phyloP scores from a whole-genome alignment of 2,113 vertebrate genomes.

The Microcebus ravelobensis region DNA sequence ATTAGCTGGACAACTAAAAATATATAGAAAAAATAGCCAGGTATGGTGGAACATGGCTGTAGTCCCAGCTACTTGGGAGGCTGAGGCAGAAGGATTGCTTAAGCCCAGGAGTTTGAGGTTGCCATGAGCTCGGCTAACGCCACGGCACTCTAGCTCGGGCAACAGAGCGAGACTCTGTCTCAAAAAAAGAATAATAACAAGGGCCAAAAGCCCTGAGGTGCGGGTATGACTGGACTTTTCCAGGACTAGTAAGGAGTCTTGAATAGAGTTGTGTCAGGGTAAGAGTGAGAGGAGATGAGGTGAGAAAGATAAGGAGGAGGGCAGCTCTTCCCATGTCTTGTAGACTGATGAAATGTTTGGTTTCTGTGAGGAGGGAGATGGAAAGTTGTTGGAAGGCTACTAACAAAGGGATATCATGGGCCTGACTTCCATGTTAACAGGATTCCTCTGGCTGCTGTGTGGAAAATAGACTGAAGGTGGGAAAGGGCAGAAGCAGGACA shows the following conservation, averaged over 20 bases:
- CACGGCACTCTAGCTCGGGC: too few species aligned
- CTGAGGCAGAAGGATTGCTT: too few species aligned
- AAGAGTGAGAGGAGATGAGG: not conserved
- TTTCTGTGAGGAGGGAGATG: not conserved
- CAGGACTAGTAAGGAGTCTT: not conserved
- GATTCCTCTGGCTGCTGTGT: not conserved
- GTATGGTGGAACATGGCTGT: too few species aligned
- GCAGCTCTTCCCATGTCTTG: not conserved
- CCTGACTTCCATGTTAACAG: not conserved
- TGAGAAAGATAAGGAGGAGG: not conserved
- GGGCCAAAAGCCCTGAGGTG: not conserved
- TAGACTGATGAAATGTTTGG: not conserved
- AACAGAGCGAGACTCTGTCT: too few species aligned
- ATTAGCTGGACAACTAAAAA: too few species aligned
- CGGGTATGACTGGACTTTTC: not conserved
- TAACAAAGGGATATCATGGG: not conserved
- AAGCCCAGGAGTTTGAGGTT: too few species aligned
- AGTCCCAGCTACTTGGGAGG: too few species aligned
- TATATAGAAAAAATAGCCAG: too few species aligned
- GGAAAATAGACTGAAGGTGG: not conserved
- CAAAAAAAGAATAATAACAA: not conserved
- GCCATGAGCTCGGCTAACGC: too few species aligned
- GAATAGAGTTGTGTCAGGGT: not conserved
- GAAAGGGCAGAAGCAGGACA: not conserved
- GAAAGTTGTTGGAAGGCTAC: not conserved